Evolutionary conservation across 2,888 invertebrate species (phyloP), one percentile per base, ranked within the genome.

Genomic region (Actias luna): DNA sequence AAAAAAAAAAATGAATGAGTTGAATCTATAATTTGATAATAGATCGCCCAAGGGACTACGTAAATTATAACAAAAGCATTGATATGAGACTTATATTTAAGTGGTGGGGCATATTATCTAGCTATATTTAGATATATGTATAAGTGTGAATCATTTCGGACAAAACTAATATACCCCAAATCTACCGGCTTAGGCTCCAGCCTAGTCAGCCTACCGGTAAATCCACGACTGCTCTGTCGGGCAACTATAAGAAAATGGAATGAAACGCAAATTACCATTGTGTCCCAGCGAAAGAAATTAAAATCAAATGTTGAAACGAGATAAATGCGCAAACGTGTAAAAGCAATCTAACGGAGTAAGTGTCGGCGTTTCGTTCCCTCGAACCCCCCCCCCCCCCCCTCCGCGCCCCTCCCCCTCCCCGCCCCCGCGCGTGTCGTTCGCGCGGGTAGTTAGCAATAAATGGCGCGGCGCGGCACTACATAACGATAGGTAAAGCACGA

Each of bases 401-500:
- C 72, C 70, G 69, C 66, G 65, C 67, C 68, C 71, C 67, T 61
- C 71, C 64, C 72, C 66, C 64, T 62, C 33, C 16, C 8, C 25
- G 31, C 58, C 65, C 63, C 64, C 61, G 59, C 55, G 65, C 59
- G 59, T 57, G 60, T 33, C 57, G 33, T 16, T 55, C 55, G 29
- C 55, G 55, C 55, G 55, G 55, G 55, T 55, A 55, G 55, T 55
- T 55, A 55, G 55, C 55, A 55, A 55, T 55, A 55, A 55, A 63
- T 55, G 63, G 61, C 36, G 57, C 36, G 57, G 60, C 55, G 31
- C 60, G 50, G 52, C 33, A 57, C 61, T 61, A 64, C 58, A 64
- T 64, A 64, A 64, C 64, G 64, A 64, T 58, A 60, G 60, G 58
- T 60, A 63, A 63, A 79, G 84, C 80, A 83, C 88, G 88, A 90